Evolutionary conservation across 2,113 vertebrate genomes (phyloP).

Genomic region (Gallinago undulata): DNA sequence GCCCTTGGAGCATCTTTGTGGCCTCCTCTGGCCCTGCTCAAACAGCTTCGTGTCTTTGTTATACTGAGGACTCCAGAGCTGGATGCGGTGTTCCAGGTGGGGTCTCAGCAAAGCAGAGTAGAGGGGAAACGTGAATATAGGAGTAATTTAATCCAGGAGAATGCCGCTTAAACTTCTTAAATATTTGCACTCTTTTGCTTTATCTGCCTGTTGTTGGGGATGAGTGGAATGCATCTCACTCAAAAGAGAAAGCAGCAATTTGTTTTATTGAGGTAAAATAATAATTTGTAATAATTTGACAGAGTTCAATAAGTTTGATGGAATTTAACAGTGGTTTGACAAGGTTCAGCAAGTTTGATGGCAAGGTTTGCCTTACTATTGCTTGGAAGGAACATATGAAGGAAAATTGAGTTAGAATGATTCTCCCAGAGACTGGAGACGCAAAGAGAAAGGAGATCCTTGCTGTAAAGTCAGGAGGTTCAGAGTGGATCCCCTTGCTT

Average conservation of each 20-base stretch:
- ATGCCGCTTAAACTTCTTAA: background rate
- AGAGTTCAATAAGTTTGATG: background rate
- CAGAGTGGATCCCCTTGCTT: background rate
- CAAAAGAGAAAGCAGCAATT: background rate
- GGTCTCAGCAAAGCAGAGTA: background rate
- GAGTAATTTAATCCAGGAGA: background rate
- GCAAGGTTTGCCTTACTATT: background rate
- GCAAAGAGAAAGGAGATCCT: too few relatives aligned
- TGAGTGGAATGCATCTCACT: background rate
- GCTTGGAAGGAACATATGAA: background rate
- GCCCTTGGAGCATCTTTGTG: background rate
- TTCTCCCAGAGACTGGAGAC: background rate
- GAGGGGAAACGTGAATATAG: too few relatives aligned
- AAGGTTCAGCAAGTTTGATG: background rate
- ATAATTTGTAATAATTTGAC: too few relatives aligned
- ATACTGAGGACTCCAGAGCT: background rate
- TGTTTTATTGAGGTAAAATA: background rate
- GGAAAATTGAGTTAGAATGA: background rate
- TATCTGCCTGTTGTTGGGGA: background rate
- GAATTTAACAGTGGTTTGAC: background rate
- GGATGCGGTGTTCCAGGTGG: background rate
- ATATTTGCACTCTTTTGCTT: background rate
- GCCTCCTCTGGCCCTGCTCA: background rate
- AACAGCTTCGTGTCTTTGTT: background rate
- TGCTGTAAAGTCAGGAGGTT: accelerated